Evolutionary conservation across 2,797 vertebrate genomes (phyloP).

Genomic region (Gorsachius magnificus): DNA sequence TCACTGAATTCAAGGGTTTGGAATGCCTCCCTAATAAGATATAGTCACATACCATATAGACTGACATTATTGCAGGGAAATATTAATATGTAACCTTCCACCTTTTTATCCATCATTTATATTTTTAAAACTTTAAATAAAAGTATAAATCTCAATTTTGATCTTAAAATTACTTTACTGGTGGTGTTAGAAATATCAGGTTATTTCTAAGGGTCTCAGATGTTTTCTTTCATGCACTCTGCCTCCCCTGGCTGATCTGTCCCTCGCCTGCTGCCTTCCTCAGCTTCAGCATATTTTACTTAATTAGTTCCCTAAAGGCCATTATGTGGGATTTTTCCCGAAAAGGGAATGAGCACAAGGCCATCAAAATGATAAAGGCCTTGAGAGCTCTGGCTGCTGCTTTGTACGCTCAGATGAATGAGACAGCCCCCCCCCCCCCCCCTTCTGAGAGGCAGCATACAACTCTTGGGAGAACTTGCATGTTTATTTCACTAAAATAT

Average conservation of each 20-base stretch:
- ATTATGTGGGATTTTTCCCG: accelerated
- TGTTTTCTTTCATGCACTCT: neutral
- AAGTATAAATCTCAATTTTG: neutral
- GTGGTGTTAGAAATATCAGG: neutral
- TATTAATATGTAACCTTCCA: neutral
- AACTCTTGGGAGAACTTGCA: neutral
- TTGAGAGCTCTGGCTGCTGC: neutral
- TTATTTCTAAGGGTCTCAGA: neutral
- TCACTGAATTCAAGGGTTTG: neutral
- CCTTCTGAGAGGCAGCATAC: accelerated
- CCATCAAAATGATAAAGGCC: neutral
- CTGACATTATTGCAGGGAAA: neutral
- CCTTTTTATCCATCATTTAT: neutral
- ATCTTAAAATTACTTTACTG: neutral
- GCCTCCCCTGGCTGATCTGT: neutral
- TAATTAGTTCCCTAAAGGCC: neutral
- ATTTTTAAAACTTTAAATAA: neutral
- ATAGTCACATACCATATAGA: neutral
- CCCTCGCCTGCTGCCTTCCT: neutral
- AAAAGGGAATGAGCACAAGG: neutral
- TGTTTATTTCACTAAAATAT: accelerated
- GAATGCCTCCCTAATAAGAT: neutral
- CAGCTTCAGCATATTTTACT: neutral
- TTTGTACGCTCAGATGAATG: accelerated
- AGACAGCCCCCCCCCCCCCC: too few relatives aligned